phyloP scores from a whole-genome alignment of 2,797 vertebrate genomes.

The Siniperca scherzeri region DNA sequence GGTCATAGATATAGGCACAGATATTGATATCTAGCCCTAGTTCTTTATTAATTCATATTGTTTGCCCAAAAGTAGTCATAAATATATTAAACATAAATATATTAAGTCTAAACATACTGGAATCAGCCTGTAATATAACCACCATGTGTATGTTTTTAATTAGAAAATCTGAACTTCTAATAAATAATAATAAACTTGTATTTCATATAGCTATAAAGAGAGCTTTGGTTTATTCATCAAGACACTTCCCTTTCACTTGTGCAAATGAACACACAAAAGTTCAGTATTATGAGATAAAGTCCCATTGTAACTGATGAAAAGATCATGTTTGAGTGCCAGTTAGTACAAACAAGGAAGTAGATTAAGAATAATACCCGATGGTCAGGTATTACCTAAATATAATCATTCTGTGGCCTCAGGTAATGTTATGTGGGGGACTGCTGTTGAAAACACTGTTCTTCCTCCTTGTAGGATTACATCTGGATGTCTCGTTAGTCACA shows the following conservation, averaged over 20 bases:
- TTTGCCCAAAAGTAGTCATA: background rate
- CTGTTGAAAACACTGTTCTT: background rate
- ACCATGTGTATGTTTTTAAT: background rate
- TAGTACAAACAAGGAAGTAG: conserved; percentile 44
- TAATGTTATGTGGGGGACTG: background rate
- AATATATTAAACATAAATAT: no score
- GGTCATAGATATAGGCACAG: background rate
- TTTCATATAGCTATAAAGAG: background rate
- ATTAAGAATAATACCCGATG: background rate
- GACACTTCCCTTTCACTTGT: background rate
- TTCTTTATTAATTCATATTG: background rate
- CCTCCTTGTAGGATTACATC: background rate
- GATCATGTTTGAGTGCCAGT: background rate
- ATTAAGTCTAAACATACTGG: background rate
- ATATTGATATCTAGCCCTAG: background rate
- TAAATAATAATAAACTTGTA: background rate
- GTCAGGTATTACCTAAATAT: no score
- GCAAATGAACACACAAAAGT: conserved; percentile 6
- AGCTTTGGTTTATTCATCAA: background rate
- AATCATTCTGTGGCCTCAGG: conserved; percentile 7
- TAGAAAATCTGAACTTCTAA: background rate
- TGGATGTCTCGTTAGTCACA: background rate
- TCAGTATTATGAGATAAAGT: conserved; percentile 1
- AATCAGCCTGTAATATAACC: conserved; percentile 1
- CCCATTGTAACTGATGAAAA: conserved; percentile 1